Conservation (phyloP, 2,797 vertebrate genomes). For the Sebastes ruberrimus region DNA sequence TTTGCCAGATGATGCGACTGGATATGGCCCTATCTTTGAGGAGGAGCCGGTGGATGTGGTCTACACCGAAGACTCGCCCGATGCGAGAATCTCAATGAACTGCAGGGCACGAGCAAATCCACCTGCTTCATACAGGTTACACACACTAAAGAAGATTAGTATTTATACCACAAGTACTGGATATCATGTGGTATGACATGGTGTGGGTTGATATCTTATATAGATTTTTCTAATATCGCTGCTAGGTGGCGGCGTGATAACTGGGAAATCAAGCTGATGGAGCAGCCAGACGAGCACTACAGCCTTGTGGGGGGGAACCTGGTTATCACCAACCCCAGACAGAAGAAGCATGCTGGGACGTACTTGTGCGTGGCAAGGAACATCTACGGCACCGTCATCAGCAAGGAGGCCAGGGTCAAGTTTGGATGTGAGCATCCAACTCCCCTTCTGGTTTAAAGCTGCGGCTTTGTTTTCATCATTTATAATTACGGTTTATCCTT, state of each 20-base stretch:
- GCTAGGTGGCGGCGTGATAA: slow-evolving; percentile 94
- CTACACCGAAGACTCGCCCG: slow-evolving; percentile 94
- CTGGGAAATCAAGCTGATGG: slow-evolving; percentile 94
- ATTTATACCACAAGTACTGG: not conserved
- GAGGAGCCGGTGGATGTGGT: slow-evolving; percentile 96
- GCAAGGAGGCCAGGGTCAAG: slow-evolving; percentile 92
- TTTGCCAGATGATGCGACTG: slow-evolving; percentile 91
- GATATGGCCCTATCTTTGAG: slow-evolving; percentile 97
- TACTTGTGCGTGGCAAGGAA: slow-evolving; percentile 94
- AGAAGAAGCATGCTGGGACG: slow-evolving; percentile 90
- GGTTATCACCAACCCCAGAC: slow-evolving; percentile 92
- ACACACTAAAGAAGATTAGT: not conserved
- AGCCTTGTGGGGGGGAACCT: slow-evolving; percentile 96
- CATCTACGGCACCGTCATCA: slow-evolving; percentile 92
- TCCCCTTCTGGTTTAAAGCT: not conserved
- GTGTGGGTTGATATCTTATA: not conserved
- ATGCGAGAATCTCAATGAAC: slow-evolving; percentile 95
- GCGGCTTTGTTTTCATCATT: not conserved
- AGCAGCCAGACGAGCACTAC: slow-evolving; percentile 91
- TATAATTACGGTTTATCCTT: not conserved
- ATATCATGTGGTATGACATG: not conserved
- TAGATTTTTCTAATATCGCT: not conserved
- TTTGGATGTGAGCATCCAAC: slow-evolving; percentile 91
- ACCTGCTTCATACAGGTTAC: slow-evolving; percentile 91
- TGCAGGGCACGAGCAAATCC: slow-evolving; percentile 95